Conservation (phyloP, 2,113 vertebrate species). For the Progne subis region DNA sequence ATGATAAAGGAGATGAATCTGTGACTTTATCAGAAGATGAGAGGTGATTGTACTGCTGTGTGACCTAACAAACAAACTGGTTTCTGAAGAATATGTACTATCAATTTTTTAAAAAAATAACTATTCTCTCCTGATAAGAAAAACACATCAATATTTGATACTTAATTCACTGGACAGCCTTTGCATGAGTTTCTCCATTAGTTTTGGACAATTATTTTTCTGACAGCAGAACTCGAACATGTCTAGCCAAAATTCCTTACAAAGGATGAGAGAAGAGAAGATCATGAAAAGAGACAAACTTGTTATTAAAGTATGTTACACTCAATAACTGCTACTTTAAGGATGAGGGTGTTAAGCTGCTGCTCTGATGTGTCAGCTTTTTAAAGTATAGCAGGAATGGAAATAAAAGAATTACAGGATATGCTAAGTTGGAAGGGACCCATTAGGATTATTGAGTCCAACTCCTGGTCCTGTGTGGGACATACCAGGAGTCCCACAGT, state of each 20-base stretch:
- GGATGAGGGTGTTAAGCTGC: background rate
- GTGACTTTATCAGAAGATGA: slow-evolving; percentile 56
- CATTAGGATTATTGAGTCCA: background rate
- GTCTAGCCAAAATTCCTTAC: background rate
- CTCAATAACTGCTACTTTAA: background rate
- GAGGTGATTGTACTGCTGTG: background rate
- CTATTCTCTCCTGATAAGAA: background rate
- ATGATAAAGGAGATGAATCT: slow-evolving; percentile 50
- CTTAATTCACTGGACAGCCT: background rate
- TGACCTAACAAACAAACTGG: slow-evolving; percentile 9
- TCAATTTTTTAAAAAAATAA: background rate
- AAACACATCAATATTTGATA: background rate
- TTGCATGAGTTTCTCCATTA: background rate
- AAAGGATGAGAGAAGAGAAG: background rate
- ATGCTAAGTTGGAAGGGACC: background rate
- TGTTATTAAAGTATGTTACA: background rate
- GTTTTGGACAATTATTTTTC: background rate
- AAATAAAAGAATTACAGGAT: background rate
- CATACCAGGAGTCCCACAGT: background rate
- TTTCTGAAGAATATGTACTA: background rate
- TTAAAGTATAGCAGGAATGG: background rate
- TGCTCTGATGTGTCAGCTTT: background rate
- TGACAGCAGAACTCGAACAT: background rate
- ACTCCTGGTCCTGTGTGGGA: background rate
- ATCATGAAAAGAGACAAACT: background rate